phyloP scores from a whole-genome alignment of 2,797 vertebrate species.

The Salmo trutta region DNA sequence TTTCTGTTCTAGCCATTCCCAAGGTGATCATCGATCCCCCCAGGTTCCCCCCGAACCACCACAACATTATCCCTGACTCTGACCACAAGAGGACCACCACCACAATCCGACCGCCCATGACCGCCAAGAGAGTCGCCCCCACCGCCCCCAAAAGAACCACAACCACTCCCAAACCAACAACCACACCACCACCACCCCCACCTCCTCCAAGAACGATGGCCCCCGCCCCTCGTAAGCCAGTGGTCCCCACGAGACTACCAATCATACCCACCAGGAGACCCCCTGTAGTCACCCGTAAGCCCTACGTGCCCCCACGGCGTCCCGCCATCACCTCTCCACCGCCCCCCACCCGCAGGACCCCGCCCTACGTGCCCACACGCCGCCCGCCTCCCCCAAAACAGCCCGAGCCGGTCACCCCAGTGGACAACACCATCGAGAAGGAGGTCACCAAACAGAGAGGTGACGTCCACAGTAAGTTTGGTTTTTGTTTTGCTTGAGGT shows the following conservation, averaged over 20 bases:
- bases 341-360: constrained; percentile 8
- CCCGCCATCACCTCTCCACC: constrained; percentile 42
- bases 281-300: constrained; percentile 49
- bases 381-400: constrained; percentile 45
- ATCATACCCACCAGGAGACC: constrained; percentile 62
- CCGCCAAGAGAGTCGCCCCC: constrained; percentile 55
- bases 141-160: background rate
- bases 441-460: constrained; percentile 91
- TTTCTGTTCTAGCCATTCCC: constrained; percentile 77
- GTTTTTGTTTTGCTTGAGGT: background rate
- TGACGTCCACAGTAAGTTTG: constrained; percentile 93
- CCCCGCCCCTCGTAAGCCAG: constrained; percentile 60
- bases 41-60: constrained; percentile 69
- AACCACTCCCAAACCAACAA: constrained; percentile 50
- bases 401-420: constrained; percentile 57
- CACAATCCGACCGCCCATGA: constrained; percentile 62
- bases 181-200: constrained; percentile 43
- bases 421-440: constrained; percentile 88
- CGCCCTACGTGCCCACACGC: constrained; percentile 19
- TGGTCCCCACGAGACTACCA: constrained; percentile 64
- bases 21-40: constrained; percentile 82
- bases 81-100: constrained; percentile 75
- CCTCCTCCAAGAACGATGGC: constrained; percentile 59
- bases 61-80: constrained; percentile 78
- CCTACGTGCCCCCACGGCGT: constrained; percentile 50